Base-by-base conservation (phyloP, 2,113 vertebrate genomes). In the Antennarius striatus region DNA sequence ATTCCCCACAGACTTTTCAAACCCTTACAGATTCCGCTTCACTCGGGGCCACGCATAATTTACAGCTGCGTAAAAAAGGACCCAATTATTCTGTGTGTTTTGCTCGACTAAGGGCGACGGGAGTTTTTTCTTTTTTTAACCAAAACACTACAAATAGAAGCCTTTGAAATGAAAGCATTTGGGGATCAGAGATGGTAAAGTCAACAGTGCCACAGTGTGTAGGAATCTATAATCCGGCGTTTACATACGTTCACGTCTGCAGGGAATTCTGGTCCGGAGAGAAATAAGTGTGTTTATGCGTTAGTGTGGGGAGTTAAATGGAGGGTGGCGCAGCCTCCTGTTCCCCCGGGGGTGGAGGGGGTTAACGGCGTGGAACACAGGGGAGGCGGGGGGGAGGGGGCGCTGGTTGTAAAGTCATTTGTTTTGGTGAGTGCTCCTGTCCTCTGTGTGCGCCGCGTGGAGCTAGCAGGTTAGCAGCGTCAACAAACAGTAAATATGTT, bases 41-140 rank as follows among this genome's bases (percentile, higher is more conserved):
- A 82, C 69, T 78, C 53, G 73, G 58, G 83, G 80, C 85, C 86
- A 68, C 89, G 77, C 73, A 88, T 90, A 83, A 89, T 90, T 85
- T 70, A 88, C 73, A 11, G 12, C 29, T 4, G 46, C 7, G 58
- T 82, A 75, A 86, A 36, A 22, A 76, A 80, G 71, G 63, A 75
- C 66, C 82, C 85, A 88, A 89, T 90, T 91, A 90, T 73, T 71
- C 17, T 15, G 49, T 77, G 61, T 76, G 61, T 71, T 46, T 36
- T 54, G 49, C 85, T 74, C 66, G 50, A 71, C 54, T 64, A 58
- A 58, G 12, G 56, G 65, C 45, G 70, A 75, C 83, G 87, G 82
- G 76, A 79, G 83, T 82, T 79, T 78, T 76, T 50, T 14, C 71
- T 72, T 78, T 70, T 79, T 86, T 69, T 64, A 56, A 80, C 64